Base-by-base conservation (phyloP, 2,113 vertebrate species). In the Zapornia atra region DNA sequence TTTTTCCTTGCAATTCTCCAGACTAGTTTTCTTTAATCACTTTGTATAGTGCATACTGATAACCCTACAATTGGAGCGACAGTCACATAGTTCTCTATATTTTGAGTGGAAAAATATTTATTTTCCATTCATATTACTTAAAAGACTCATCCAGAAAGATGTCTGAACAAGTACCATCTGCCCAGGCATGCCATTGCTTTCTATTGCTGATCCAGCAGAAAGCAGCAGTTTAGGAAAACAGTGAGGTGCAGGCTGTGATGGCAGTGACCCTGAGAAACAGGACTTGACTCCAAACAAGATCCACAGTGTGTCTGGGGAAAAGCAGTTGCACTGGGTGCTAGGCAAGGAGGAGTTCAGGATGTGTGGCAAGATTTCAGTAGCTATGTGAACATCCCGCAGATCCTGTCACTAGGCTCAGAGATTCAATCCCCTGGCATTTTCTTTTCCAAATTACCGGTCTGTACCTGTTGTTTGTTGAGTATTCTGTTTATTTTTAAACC, bases 61-160 rank as follows among this genome's bases (percentile, higher is more conserved):
- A 59, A 2, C 31, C 19, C 10, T 15, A 20, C 26, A 50, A 44
- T 13, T 51, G 4, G 4, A 0, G 17, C 36, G 63, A 40, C 3
- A 31, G 29, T 25, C 11, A 33, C 40, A 70, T 68, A 9, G 5
- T 38, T 84, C 50, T 28, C 13, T 29, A 6, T 12, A 40, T 64
- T 83, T 57, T 70, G 11, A 61, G 13, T 44, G 13, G 24, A 18
- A 92, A 92, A 87, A 51, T 18, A 5, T 31, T n/a, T 50, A 13
- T 71, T 85, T 88, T 80, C 63, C 8, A 65, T 60, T 54, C 8
- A 36, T 33, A 36, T 53, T 63, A 19, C 17, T 75, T 40, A 40
- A 76, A 71, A 71, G 34, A 36, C 3, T 48, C 7, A 24, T 15
- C 56, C 73, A 44, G 33, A 71, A 53, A 66, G 51, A n/a, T 38